Evolutionary conservation across 1,140 invertebrate genomes (phyloP).

Genomic region (Aplysia californica): DNA sequence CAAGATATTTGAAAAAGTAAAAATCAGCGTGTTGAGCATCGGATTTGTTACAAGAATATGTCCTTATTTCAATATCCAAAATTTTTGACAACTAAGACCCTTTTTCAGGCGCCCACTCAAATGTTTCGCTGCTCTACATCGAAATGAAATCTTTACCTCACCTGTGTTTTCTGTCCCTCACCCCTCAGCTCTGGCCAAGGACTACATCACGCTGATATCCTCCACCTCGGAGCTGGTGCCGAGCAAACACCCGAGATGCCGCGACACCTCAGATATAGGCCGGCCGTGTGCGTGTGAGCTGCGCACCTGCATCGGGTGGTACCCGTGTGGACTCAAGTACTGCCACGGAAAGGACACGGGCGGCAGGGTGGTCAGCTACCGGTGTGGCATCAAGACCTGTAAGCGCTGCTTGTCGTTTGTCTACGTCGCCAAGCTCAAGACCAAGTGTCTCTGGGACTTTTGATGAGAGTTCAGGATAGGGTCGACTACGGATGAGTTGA

Average conservation of each 20-base stretch:
- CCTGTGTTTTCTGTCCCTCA: slow-evolving; percentile 16
- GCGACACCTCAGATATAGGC: slow-evolving; percentile 50
- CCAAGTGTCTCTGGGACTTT: slow-evolving; percentile 85
- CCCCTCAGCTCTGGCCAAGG: slow-evolving; percentile 52
- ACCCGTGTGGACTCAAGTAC: slow-evolving; percentile 94
- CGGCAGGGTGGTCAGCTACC: slow-evolving; percentile 77
- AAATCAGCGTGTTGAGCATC: too few relatives aligned
- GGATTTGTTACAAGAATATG: too few relatives aligned
- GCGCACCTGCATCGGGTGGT: slow-evolving; percentile 88
- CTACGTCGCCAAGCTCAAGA: slow-evolving; percentile 85
- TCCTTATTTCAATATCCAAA: too few relatives aligned
- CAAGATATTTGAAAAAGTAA: too few relatives aligned
- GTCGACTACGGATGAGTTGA: too few relatives aligned
- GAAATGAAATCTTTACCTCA: too few relatives aligned
- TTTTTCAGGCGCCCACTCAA: too few relatives aligned
- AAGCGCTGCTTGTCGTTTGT: slow-evolving; percentile 87
- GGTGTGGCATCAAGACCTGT: slow-evolving; percentile 96
- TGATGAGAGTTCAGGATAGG: too few relatives aligned
- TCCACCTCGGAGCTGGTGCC: slow-evolving; percentile 51
- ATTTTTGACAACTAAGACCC: too few relatives aligned
- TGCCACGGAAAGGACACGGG: slow-evolving; percentile 81
- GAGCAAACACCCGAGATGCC: slow-evolving; percentile 56
- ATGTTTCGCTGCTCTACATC: too few relatives aligned
- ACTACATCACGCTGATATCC: slow-evolving; percentile 49
- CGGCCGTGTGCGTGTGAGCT: slow-evolving; percentile 81